Conservation (phyloP, 2,797 vertebrate genomes). For the Halcyon leucocephala region DNA sequence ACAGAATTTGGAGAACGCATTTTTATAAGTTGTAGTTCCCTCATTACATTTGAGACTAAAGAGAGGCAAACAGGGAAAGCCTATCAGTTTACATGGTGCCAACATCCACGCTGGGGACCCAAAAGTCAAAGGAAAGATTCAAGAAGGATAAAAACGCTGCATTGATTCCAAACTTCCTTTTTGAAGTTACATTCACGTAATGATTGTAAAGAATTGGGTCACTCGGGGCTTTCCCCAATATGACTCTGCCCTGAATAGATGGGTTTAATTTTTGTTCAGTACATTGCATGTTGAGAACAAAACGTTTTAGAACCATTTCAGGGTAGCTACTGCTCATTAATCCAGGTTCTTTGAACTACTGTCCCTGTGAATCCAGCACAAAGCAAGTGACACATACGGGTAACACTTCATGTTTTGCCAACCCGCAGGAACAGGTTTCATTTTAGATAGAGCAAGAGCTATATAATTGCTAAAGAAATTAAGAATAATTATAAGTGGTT, state of each 20-base stretch:
- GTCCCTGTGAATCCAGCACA: background rate
- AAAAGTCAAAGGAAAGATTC: background rate
- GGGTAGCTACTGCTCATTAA: constrained; percentile 42
- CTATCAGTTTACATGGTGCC: background rate
- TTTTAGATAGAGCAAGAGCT: constrained; percentile 35
- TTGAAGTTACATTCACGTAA: background rate
- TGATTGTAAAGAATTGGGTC: background rate
- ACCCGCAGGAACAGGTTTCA: constrained; percentile 15
- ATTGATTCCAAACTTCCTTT: constrained; percentile 12
- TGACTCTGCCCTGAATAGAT: background rate
- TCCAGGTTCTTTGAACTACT: constrained; percentile 25
- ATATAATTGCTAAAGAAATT: background rate
- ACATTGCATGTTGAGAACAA: background rate
- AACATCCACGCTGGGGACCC: background rate
- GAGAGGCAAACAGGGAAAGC: background rate
- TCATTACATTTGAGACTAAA: background rate
- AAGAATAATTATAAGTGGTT: constrained; percentile 43
- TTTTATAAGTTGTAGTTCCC: background rate
- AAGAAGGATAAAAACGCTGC: background rate
- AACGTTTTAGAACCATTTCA: constrained; percentile 8
- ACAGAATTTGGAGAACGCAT: background rate
- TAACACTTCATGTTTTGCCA: constrained; percentile 39
- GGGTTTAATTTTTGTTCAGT: background rate
- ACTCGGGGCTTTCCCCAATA: background rate
- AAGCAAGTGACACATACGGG: constrained; percentile 18